Evolutionary conservation across 2,888 invertebrate species (phyloP), one percentile per base, ranked within the genome.

Genomic region (Cheilosia impressa): DNA sequence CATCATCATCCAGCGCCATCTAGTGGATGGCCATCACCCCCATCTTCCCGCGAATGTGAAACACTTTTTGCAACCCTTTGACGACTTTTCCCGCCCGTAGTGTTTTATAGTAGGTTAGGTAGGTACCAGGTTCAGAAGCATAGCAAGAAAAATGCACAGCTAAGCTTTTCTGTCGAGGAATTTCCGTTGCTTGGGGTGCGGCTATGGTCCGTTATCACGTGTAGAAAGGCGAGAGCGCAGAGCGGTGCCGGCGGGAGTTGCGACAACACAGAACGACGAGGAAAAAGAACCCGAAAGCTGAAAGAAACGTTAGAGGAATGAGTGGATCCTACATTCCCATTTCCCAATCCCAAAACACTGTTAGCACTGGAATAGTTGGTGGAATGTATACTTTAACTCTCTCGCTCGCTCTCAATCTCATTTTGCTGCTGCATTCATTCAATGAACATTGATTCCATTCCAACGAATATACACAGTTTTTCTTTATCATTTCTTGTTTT

Each of bases 371-470:
- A 77, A 82, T 65, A 65, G 41, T 27, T 31, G 5, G 31, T 38
- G 41, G 45, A 57, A 24, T 24, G 47, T 50, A 43, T 34, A 15
- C 13, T 31, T 45, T 52, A 27, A 34, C 9, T 62, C 55, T 75
- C 34, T 72, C 81, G 69, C 80, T 84, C 58, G 75, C 80, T 84
- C 65, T 76, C 53, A 2, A 45, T 58, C n/a, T 43, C 62, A n/a
- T 66, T 69, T 60, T 65, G 60, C 63, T 84, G 68, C 68, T 69
- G 66, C 76, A 85, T 85, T 85, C 80, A 85, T 81, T 81, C 80
- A 71, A 62, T 77, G 85, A 85, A 85, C 77, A 81, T 85, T 85
- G 65, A 85, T 85, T 85, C 66, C 79, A 68, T 81, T 81, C 85
- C 77, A 77, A 72, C 76, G 81, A 45, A 85, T 71, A 85, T 71